phyloP scores from a whole-genome alignment of 2,888 invertebrate genomes.

The Lumbricus terrestris region DNA sequence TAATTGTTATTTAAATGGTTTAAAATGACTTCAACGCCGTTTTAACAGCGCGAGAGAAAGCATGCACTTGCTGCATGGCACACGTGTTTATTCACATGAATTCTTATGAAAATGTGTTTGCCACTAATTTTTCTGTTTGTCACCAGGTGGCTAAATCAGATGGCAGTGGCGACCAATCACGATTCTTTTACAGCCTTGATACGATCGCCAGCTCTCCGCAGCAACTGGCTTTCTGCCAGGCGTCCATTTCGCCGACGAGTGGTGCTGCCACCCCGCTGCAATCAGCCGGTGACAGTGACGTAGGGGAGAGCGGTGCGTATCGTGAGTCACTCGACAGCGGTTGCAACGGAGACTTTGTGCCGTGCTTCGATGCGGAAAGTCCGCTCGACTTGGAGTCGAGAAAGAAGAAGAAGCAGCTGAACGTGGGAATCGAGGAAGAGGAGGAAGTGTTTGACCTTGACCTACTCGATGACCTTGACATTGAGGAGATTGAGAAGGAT shows the following conservation, averaged over 20 bases:
- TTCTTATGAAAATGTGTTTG: too few relatives aligned
- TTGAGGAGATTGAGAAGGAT: conserved; percentile 6
- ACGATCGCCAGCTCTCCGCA: conserved; percentile 10
- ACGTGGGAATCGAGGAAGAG: conserved; percentile 6
- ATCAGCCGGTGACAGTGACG: neutral
- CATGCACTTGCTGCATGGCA: too few relatives aligned
- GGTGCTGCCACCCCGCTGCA: neutral
- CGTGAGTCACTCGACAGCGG: conserved; percentile 7
- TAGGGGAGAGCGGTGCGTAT: neutral
- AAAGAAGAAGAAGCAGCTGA: neutral
- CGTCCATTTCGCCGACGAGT: neutral
- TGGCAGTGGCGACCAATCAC: neutral
- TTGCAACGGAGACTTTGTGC: neutral
- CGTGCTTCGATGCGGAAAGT: neutral
- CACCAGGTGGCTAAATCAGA: neutral
- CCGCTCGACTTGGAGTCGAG: neutral
- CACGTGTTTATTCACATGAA: too few relatives aligned
- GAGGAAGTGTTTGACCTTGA: conserved; percentile 13
- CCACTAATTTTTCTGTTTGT: neutral
- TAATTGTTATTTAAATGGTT: too few relatives aligned
- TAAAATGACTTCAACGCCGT: neutral
- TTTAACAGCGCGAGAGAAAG: neutral
- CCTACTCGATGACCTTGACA: conserved; percentile 6
- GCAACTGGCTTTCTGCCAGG: conserved; percentile 6
- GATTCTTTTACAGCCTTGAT: conserved; percentile 5